Evolutionary conservation across 2,797 vertebrate species (phyloP).

Genomic region (Toxotes lorentzi): DNA sequence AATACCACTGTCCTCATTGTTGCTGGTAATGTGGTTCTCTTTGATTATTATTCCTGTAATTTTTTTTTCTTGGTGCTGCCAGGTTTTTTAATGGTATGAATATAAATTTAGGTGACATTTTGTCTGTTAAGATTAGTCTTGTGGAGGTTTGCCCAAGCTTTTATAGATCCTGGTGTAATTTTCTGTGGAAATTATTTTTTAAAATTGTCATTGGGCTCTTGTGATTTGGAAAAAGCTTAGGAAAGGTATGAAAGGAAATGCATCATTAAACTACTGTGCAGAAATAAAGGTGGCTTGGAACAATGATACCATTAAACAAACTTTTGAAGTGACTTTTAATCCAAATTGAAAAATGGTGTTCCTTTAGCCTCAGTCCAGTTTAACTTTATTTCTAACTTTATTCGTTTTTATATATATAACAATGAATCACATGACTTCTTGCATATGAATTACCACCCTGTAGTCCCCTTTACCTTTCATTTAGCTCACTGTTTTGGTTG

Average conservation of each 20-base stretch:
- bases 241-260: slow-evolving; percentile 19
- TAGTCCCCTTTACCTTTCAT: not conserved
- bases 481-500: not conserved
- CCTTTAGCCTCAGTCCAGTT: not conserved
- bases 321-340: slow-evolving; percentile 28
- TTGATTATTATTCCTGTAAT: slow-evolving; percentile 63
- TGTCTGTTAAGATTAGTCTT: slow-evolving; percentile 36
- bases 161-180: slow-evolving; percentile 34
- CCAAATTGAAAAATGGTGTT: slow-evolving; percentile 16
- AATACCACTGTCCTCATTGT: slow-evolving; percentile 67
- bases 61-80: slow-evolving; percentile 41
- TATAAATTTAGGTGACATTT: slow-evolving; percentile 35
- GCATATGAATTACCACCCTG: not conserved
- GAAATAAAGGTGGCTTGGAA: slow-evolving; percentile 12
- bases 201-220: slow-evolving; percentile 33
- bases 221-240: slow-evolving; percentile 14
- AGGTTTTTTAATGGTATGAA: slow-evolving; percentile 43
- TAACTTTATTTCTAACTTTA: slow-evolving; percentile 7
- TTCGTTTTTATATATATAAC: not conserved
- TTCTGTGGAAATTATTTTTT: slow-evolving; percentile 13
- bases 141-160: slow-evolving; percentile 26
- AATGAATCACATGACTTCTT: not conserved
- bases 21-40: slow-evolving; percentile 59
- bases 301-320: slow-evolving; percentile 22
- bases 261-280: slow-evolving; percentile 14